Evolutionary conservation across 2,113 vertebrate species (phyloP).

Genomic region (Callospermophilus lateralis): DNA sequence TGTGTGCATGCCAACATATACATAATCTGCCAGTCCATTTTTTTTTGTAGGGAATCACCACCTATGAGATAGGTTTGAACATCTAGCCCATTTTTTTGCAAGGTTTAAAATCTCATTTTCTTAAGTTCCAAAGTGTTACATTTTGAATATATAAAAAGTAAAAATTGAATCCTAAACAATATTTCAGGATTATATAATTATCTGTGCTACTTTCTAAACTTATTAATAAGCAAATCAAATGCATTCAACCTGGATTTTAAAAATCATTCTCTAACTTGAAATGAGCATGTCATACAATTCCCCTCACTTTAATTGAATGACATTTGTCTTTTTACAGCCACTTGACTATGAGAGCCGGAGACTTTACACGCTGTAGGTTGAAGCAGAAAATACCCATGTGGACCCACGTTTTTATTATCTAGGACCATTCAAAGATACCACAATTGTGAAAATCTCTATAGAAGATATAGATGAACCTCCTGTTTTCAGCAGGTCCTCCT

Average conservation of each 20-base stretch:
- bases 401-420: conserved; percentile 92
- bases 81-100: neutral
- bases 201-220: neutral
- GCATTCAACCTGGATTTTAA: neutral
- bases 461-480: conserved; percentile 92
- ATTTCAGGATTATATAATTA: neutral
- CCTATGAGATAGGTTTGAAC: neutral
- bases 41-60: neutral
- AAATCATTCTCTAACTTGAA: neutral
- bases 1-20: neutral
- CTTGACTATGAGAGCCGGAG: conserved; percentile 90
- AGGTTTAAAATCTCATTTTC: neutral
- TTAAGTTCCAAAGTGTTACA: neutral
- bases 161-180: neutral
- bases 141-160: neutral
- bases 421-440: conserved; percentile 91
- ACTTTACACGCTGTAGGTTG: conserved; percentile 90
- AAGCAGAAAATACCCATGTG: conserved; percentile 90
- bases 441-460: conserved; percentile 91
- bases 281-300: neutral
- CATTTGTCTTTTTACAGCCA: conserved; percentile 83
- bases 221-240: neutral
- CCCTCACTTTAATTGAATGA: neutral
- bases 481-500: conserved; percentile 90
- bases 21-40: neutral